Conservation (phyloP, 2,888 invertebrate species). For the Tortrix viridana region DNA sequence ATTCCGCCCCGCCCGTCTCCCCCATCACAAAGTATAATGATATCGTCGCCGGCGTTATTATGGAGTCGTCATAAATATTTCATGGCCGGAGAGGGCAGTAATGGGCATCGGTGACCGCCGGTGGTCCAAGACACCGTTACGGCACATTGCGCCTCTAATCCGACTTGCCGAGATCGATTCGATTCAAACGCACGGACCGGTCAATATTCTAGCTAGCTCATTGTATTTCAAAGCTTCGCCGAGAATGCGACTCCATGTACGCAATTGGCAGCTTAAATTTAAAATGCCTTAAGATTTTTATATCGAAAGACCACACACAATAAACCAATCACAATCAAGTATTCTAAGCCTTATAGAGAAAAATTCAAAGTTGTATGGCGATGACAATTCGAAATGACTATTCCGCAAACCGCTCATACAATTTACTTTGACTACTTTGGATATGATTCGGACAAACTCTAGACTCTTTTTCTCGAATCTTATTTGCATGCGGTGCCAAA, state of each 20-base stretch:
- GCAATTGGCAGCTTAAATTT: too few species aligned
- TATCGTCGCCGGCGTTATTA: constrained; percentile 82
- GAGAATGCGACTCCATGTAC: background rate
- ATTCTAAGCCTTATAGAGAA: too few species aligned
- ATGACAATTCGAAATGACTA: too few species aligned
- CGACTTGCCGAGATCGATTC: constrained; percentile 26
- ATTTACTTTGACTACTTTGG: too few species aligned
- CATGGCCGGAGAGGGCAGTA: constrained; percentile 79
- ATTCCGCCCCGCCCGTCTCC: constrained; percentile 83
- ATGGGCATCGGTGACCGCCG: constrained; percentile 75
- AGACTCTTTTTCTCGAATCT: too few species aligned
- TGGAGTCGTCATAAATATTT: constrained; percentile 84
- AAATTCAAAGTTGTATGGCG: too few species aligned
- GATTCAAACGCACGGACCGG: constrained; percentile 3
- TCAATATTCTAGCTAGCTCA: background rate
- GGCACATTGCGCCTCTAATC: constrained; percentile 41
- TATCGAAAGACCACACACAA: too few species aligned
- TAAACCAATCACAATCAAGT: too few species aligned
- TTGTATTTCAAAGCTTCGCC: constrained; percentile 1
- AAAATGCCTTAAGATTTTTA: too few species aligned
- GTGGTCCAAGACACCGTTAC: constrained; percentile 43
- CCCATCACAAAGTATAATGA: constrained; percentile 86
- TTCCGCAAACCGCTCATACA: too few species aligned
- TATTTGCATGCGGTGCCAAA: too few species aligned
- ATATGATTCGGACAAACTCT: too few species aligned